These are phyloP conservation scores for Aporophyla lueneburgensis DNA, from an alignment of 2,888 invertebrate species.

Conservation along the genomic window DNA sequence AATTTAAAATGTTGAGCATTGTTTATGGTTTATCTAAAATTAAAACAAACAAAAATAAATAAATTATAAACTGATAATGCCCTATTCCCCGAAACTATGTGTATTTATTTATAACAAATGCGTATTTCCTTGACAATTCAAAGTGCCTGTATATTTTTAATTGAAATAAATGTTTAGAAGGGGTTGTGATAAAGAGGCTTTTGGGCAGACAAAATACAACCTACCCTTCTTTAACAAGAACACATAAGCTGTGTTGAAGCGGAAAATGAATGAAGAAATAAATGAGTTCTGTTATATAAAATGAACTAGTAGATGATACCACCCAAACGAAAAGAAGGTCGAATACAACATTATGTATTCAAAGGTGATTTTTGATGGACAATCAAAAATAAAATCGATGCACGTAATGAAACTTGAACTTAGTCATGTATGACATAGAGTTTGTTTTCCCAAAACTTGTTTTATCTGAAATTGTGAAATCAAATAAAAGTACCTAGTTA, in stretches of 20 bases:
- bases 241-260: neutral
- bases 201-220: neutral
- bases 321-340: too few relatives aligned
- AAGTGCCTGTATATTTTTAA: neutral
- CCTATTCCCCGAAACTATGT: neutral
- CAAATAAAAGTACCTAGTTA: neutral
- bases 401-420: neutral
- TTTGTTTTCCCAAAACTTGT: neutral
- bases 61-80: neutral
- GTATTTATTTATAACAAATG: neutral
- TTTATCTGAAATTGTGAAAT: neutral
- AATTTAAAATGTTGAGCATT: constrained; percentile 22
- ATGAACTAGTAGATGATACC: too few relatives aligned
- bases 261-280: neutral
- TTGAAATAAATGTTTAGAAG: neutral
- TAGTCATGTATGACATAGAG: neutral
- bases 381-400: neutral
- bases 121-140: neutral
- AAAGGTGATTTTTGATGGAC: neutral
- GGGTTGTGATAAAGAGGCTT: neutral
- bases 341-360: neutral
- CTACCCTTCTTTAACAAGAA: neutral
- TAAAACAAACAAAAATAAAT: neutral
- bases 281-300: too few relatives aligned
- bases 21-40: constrained; percentile 9